Percentiles rank a stretch among this genome's conserved stretches.
phyloP scores from a whole-genome alignment of 2,113 vertebrate genomes.

The Riparia riparia region DNA sequence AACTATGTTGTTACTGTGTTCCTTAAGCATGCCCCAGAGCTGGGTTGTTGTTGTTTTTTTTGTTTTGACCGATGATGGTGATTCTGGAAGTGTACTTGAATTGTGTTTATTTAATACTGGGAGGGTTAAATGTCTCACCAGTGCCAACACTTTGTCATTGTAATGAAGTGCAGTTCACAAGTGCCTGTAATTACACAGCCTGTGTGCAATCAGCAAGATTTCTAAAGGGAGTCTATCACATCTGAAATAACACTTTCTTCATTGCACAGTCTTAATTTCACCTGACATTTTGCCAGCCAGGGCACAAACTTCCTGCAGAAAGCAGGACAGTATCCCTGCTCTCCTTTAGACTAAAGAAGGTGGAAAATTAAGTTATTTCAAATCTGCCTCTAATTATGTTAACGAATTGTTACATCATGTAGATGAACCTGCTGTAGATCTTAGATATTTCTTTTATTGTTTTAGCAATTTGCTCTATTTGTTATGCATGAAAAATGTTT shows the following conservation, averaged over 20 bases:
- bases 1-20: background rate
- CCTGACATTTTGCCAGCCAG: slow-evolving; percentile 29
- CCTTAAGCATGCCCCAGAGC: background rate
- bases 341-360: background rate
- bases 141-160: slow-evolving; percentile 47
- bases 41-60: background rate
- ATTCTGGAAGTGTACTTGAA: slow-evolving; percentile 25
- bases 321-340: background rate
- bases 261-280: slow-evolving; percentile 48
- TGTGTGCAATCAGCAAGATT: slow-evolving; percentile 57
- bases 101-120: slow-evolving; percentile 16
- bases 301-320: slow-evolving; percentile 22
- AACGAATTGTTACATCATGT: background rate
- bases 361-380: slow-evolving; percentile 16
- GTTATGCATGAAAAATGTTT: slow-evolving; percentile 6
- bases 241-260: slow-evolving; percentile 29
- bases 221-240: slow-evolving; percentile 25
- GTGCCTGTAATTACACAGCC: slow-evolving; percentile 53
- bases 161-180: slow-evolving; percentile 34
- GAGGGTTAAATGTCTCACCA: slow-evolving; percentile 19
- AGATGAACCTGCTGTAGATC: background rate
- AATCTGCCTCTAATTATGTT: slow-evolving; percentile 28
- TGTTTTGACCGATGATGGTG: background rate
- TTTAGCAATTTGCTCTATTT: slow-evolving; percentile 44
- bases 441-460: slow-evolving; percentile 4